These are phyloP conservation scores for Bimastos eiseni DNA, from an alignment of 2,888 invertebrate species.

Conservation along the genomic window DNA sequence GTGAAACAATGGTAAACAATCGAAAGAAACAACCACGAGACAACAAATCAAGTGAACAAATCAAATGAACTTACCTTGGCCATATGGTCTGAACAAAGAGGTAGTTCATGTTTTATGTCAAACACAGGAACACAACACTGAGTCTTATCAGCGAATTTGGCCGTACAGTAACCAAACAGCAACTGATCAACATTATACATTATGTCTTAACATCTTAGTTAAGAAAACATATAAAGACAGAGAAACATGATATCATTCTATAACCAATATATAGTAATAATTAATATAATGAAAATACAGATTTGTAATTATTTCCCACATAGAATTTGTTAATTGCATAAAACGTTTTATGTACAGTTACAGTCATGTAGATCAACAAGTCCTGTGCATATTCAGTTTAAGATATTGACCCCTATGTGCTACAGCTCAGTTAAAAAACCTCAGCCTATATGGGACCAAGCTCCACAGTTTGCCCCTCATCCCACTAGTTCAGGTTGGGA, in stretches of 20 bases:
- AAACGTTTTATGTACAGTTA: too few relatives aligned
- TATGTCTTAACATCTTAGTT: slow-evolving; percentile 67
- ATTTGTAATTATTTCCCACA: too few relatives aligned
- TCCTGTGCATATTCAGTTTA: too few relatives aligned
- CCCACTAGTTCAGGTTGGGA: too few relatives aligned
- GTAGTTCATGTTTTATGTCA: slow-evolving; percentile 78
- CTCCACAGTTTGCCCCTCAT: too few relatives aligned
- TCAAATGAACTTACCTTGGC: slow-evolving; percentile 60
- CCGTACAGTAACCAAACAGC: slow-evolving; percentile 78
- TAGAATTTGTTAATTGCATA: too few relatives aligned
- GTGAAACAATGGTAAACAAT: not conserved
- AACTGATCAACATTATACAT: slow-evolving; percentile 82
- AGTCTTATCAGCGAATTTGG: slow-evolving; percentile 77
- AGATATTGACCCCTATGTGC: too few relatives aligned
- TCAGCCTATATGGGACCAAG: too few relatives aligned
- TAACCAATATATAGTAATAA: not conserved
- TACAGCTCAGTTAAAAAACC: too few relatives aligned
- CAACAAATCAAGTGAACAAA: slow-evolving; percentile 39
- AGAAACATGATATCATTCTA: not conserved
- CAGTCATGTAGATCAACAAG: too few relatives aligned
- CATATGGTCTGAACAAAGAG: slow-evolving; percentile 79
- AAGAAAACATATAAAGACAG: slow-evolving; percentile 21
- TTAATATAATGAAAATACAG: not conserved
- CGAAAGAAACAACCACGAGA: not conserved
- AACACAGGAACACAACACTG: slow-evolving; percentile 80